A percentile compares a stretch with the other conserved stretches of the same genome.
phyloP scores from a whole-genome alignment of 2,888 invertebrate genomes.

The Cacoxenus indagator region DNA sequence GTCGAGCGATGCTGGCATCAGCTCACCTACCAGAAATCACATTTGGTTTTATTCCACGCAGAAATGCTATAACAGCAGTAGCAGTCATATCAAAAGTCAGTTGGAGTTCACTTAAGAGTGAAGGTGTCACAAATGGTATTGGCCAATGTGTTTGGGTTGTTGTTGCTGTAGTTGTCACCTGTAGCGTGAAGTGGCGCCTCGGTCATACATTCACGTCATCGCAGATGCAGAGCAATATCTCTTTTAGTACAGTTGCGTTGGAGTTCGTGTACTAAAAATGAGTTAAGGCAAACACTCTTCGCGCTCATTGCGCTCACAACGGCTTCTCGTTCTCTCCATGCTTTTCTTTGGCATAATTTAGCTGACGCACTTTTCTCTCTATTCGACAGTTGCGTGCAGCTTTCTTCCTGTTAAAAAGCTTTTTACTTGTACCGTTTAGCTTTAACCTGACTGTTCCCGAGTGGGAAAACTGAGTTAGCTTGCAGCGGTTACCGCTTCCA shows the following conservation, averaged over 20 bases:
- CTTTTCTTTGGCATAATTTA: too few relatives aligned
- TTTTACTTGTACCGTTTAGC: neutral
- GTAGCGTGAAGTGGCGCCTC: constrained; percentile 15
- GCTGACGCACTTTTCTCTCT: neutral
- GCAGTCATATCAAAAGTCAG: constrained; percentile 27
- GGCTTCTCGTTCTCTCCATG: neutral
- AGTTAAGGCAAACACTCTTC: constrained; percentile 1
- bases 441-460: constrained; percentile 12
- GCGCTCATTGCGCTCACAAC: constrained; percentile 42
- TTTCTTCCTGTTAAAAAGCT: neutral
- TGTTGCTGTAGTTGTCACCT: neutral
- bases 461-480: neutral
- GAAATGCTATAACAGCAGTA: too few relatives aligned
- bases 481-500: neutral
- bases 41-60: too few relatives aligned
- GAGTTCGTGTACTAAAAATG: constrained; percentile 33
- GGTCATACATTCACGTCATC: too few relatives aligned
- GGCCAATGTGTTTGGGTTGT: constrained; percentile 45
- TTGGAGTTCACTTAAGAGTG: neutral
- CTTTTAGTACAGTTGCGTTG: constrained; percentile 31
- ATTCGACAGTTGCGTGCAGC: neutral
- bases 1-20: too few relatives aligned
- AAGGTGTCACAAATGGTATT: constrained; percentile 46
- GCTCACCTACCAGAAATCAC: too few relatives aligned
- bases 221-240: neutral